phyloP scores from a whole-genome alignment of 2,797 vertebrate species.

The Chanos chanos region DNA sequence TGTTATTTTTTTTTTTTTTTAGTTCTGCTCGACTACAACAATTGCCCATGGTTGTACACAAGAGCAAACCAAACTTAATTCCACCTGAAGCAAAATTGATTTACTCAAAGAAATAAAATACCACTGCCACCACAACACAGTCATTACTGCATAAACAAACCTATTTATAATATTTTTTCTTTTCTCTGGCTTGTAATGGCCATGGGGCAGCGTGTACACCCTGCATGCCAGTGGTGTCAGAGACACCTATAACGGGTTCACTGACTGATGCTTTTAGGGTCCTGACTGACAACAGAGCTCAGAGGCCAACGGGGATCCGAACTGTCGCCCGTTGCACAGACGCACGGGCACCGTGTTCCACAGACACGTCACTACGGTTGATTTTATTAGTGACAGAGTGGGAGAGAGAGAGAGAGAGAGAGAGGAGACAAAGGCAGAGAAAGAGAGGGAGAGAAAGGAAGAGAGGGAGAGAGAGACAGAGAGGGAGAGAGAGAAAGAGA shows the following conservation, averaged over 20 bases:
- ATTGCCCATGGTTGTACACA: neutral
- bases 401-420: neutral
- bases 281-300: neutral
- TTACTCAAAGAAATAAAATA: slow-evolving; percentile 34
- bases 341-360: neutral
- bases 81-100: slow-evolving; percentile 6
- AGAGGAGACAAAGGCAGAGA: neutral
- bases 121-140: slow-evolving; percentile 10
- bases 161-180: slow-evolving; percentile 20
- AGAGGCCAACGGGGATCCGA: slow-evolving; percentile 4
- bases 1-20: neutral
- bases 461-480: no score
- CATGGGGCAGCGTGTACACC: slow-evolving; percentile 22
- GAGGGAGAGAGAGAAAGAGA: no score
- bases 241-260: slow-evolving; percentile 20
- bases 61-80: slow-evolving; percentile 2
- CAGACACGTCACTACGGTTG: slow-evolving; percentile 8
- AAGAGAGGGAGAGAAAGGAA: neutral
- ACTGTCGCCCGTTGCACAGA: no score
- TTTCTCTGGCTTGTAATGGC: slow-evolving; percentile 12
- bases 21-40: neutral
- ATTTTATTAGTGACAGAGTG: no score
- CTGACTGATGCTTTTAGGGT: slow-evolving; percentile 24
- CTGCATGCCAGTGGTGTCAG: slow-evolving; percentile 9
- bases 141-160: slow-evolving; percentile 37